Conservation (phyloP, 2,113 vertebrate genomes). For the Syrrhaptes paradoxus region DNA sequence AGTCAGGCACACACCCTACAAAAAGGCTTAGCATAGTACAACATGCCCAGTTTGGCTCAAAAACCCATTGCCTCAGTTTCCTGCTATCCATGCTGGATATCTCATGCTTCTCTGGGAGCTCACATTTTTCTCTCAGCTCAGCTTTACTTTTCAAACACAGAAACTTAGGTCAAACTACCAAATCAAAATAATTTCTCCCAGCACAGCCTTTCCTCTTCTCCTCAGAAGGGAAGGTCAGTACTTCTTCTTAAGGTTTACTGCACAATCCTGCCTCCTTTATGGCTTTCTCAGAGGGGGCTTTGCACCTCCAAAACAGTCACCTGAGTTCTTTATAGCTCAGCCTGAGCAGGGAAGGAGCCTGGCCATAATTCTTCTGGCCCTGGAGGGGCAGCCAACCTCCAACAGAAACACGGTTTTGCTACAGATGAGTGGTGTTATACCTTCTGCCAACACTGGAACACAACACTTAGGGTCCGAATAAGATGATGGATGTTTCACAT, state of each 20-base stretch:
- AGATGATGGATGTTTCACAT: not conserved
- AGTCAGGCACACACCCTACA: not conserved
- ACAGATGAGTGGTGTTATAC: not conserved
- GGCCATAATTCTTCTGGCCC: not conserved
- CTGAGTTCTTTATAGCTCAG: not conserved
- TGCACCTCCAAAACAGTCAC: not conserved
- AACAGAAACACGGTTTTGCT: not conserved
- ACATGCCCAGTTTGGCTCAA: not conserved
- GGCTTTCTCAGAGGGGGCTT: not conserved
- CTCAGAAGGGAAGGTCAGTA: not conserved
- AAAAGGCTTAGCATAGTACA: not conserved
- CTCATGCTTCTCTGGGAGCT: not conserved
- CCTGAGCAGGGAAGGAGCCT: not conserved
- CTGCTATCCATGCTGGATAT: not conserved
- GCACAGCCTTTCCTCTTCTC: not conserved
- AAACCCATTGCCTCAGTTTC: not conserved
- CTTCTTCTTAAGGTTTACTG: not conserved
- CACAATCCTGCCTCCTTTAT: not conserved
- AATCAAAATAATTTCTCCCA: not conserved
- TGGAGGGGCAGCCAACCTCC: not conserved
- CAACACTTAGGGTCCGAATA: not conserved
- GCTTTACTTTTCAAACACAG: not conserved
- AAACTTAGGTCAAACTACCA: not conserved
- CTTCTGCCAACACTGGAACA: not conserved
- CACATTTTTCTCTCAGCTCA: not conserved